Percentiles rank a stretch among this genome's conserved stretches.
Conservation (phyloP, 1,140 invertebrate genomes). For the Gonioctena quinquepunctata region DNA sequence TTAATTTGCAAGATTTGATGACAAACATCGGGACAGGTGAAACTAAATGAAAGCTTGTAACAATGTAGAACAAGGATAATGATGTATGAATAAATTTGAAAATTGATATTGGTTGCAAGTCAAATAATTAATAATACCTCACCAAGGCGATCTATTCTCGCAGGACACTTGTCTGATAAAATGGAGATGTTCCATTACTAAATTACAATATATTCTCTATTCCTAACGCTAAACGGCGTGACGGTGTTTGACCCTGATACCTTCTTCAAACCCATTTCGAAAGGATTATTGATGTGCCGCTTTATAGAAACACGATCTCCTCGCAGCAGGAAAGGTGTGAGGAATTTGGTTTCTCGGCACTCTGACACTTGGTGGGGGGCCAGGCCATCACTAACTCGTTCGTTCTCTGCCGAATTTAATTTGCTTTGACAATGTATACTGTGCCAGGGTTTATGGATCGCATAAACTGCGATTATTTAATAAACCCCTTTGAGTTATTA, state of each 20-base stretch:
- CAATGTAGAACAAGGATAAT: no score
- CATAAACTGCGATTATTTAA: conserved; percentile 5
- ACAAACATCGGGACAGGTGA: no score
- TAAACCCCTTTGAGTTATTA: conserved; percentile 10
- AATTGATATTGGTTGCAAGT: no score
- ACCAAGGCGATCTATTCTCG: no score
- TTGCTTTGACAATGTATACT: conserved; percentile 11
- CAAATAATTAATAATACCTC: no score
- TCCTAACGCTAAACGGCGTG: neutral
- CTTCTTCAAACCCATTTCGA: neutral
- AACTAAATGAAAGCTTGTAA: no score
- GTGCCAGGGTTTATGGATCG: neutral
- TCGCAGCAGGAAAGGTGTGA: conserved; percentile 13
- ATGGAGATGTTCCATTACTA: neutral
- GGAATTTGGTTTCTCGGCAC: conserved; percentile 13
- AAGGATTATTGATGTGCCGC: conserved; percentile 5
- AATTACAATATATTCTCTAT: neutral
- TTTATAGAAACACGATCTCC: conserved; percentile 8
- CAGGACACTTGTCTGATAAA: no score
- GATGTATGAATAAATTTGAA: no score
- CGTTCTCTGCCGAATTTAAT: conserved; percentile 10
- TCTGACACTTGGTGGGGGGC: conserved; percentile 10
- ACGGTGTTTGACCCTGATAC: neutral
- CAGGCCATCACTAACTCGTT: neutral
- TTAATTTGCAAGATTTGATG: no score